A percentile compares a stretch with the other conserved stretches of the same genome.
phyloP scores from a whole-genome alignment of 2,888 invertebrate genomes.

The Agrotis exclamationis region DNA sequence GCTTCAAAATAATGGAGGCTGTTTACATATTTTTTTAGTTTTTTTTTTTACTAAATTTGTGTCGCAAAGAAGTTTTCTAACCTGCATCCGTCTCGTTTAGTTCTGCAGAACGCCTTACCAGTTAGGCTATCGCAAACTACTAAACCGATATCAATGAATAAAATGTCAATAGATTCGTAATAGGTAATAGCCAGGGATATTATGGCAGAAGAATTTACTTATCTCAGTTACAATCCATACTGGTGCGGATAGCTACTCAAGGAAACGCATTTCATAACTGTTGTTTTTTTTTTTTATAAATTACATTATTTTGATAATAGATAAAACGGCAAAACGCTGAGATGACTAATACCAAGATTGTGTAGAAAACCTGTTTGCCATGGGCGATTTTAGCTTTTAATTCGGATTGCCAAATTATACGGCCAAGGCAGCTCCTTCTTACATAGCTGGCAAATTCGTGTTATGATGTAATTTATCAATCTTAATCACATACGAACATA shows the following conservation, averaged over 20 bases:
- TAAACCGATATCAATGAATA: too few species aligned
- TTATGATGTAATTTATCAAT: slow-evolving; percentile 28
- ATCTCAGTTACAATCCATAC: too few species aligned
- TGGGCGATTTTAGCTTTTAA: slow-evolving; percentile 40
- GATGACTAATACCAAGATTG: slow-evolving; percentile 22
- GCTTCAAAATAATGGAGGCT: too few species aligned
- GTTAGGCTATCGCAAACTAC: too few species aligned
- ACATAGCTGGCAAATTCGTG: slow-evolving; percentile 10
- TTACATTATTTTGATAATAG: neutral
- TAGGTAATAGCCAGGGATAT: too few species aligned
- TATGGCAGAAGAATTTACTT: too few species aligned
- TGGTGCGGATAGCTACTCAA: neutral
- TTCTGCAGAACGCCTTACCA: too few species aligned
- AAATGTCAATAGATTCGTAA: too few species aligned
- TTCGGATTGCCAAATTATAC: slow-evolving; percentile 55
- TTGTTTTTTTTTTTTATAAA: neutral
- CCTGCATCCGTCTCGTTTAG: too few species aligned
- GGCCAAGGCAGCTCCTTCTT: slow-evolving; percentile 52
- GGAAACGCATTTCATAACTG: neutral
- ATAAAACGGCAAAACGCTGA: neutral
- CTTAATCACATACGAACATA: slow-evolving; percentile 9
- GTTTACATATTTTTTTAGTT: too few species aligned
- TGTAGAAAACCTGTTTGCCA: slow-evolving; percentile 52
- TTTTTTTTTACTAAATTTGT: too few species aligned
- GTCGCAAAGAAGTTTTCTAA: too few species aligned